phyloP scores from a whole-genome alignment of 2,113 vertebrate species.

The Hippocampus comes region DNA sequence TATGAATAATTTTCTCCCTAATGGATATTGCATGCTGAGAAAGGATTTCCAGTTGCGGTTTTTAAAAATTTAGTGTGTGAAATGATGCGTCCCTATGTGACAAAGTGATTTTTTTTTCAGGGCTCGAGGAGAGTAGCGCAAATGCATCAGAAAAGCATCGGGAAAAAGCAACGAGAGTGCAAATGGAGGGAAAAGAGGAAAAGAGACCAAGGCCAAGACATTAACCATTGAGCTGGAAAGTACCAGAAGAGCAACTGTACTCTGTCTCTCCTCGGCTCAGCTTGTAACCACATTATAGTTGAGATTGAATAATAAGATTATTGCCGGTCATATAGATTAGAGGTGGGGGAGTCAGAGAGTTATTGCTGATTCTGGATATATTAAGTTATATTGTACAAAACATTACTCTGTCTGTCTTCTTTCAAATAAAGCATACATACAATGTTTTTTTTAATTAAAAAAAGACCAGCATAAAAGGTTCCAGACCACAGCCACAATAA shows the following conservation, averaged over 20 bases:
- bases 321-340: not conserved
- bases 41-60: conserved; percentile 74
- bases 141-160: conserved; percentile 62
- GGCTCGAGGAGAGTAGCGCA: conserved; percentile 57
- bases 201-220: conserved; percentile 12
- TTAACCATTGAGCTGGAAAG: conserved; percentile 30
- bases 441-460: too few relatives aligned
- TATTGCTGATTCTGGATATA: too few relatives aligned
- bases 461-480: too few relatives aligned
- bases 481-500: too few relatives aligned
- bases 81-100: conserved; percentile 76
- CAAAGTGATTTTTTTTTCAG: conserved; percentile 74
- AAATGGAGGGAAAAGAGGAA: conserved; percentile 4
- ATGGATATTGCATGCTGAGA: conserved; percentile 79
- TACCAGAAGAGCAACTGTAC: conserved; percentile 25
- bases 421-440: too few relatives aligned
- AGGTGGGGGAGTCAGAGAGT: not conserved
- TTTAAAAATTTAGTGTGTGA: conserved; percentile 77
- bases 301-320: not conserved
- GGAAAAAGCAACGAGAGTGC: conserved; percentile 20
- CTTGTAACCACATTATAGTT: conserved; percentile 34
- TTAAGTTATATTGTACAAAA: too few relatives aligned
- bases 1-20: conserved; percentile 77
- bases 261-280: conserved; percentile 16
- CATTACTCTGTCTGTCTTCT: too few relatives aligned